Evolutionary conservation across 2,113 vertebrate genomes (phyloP), one percentile per base, ranked within the genome.

Genomic region (Murina feae): DNA sequence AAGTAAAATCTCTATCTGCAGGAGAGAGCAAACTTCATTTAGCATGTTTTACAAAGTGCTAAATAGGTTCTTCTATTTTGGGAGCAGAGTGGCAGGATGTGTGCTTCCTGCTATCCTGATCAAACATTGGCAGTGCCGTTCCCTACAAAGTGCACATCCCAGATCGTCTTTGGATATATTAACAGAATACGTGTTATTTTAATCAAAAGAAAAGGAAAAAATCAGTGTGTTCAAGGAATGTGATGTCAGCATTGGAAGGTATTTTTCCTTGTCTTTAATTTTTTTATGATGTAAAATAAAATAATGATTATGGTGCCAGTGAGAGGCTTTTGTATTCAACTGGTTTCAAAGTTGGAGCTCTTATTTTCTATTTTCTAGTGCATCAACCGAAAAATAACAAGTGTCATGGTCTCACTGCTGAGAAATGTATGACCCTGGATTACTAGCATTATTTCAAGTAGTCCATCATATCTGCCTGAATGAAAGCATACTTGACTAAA

Each of bases 21-120:
- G 97, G 98, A 96, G 94, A 97, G 86, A 98, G 93, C 92, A 97
- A 98, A 98, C 96, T 98, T 97, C 96, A 97, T 97, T 98, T 98
- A 98, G 91, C 65, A 51, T 98, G 97, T 97, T 98, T 98, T 98
- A 96, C 96, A 96, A 98, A 98, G 98, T 97, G 96, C 96, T 98
- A 98, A 98, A 97, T 96, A 97, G 97, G 92, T 97, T 97, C n/a
- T 98, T 83, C 78, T 97, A 96, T 98, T 98, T 98, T 96, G 91
- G 91, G 96, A 95, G 85, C 65, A 30, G 91, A 97, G 86, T 78
- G 68, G 89, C 86, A 93, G 94, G 89, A 72, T 47, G 23, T 63
- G 79, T 95, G 76, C 95, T 97, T 96, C 96, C 95, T 97, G 92
- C 90, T 95, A 58, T 92, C 90, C 95, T 85, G 97, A 79, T 94